Evolutionary conservation across 2,888 invertebrate species (phyloP), one percentile per base, ranked within the genome.

Genomic region (Trileptium ribeirensis): DNA sequence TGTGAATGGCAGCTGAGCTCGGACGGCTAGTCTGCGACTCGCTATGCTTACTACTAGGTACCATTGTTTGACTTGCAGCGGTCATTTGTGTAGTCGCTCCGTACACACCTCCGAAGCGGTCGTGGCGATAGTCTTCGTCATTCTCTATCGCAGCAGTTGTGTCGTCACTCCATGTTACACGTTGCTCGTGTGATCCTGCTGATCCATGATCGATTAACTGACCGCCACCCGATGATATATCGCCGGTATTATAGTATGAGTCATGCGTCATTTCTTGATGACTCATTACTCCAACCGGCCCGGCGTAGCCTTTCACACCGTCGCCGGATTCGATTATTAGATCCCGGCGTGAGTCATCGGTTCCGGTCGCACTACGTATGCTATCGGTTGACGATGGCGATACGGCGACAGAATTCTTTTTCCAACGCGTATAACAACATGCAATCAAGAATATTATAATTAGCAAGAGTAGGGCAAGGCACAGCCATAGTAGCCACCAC

Each of bases 391-490:
- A 15, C 24, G 8, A 8, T 15, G 51, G 51, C 51, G 51, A 51
- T 24, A 51, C 51, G 8, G 51, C 51, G 51, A 51, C 51, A 51
- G 51, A 8, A 24, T 51, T 75, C 29, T 78, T 78, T 19, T 39
- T 31, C 79, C 70, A 79, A 1, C 51, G 39, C 31, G 31, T 74
- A 29, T 67, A 79, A 37, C 67, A 79, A 29, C 34, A 74, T 24
- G 79, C 51, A 24, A 67, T 67, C 24, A 81, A 40, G n/a, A 81
- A 29, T 3, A 79, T 24, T n/a, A 79, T 24, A 40, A 81, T 37
- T 24, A 81, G n/a, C 40, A 81, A n/a, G 2, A 36, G 36, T 3
- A 80, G 40, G 2, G 51, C 64, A 3, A 80, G 8, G 36, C 34
- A 24, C 1, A 81, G 64, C 79, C 36, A 67, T 1, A 79, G 51